Evolutionary conservation across 1,140 invertebrate genomes (phyloP).

Genomic region (Hetaerina americana): DNA sequence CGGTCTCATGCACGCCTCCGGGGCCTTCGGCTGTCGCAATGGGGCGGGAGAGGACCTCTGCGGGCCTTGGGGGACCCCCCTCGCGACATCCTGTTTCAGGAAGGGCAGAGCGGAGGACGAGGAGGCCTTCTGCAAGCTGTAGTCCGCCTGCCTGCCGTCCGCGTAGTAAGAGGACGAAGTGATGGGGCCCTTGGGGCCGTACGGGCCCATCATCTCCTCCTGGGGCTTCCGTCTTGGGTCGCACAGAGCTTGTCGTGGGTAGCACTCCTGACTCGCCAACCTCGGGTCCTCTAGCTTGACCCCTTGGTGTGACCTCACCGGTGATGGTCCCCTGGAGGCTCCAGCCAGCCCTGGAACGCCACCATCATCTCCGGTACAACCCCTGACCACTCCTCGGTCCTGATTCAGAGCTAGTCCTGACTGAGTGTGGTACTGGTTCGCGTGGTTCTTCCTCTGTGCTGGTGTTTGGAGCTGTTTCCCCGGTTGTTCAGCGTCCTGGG

Average conservation of each 20-base stretch:
- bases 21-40: background rate
- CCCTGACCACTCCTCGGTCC: too few species aligned
- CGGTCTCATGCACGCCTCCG: background rate
- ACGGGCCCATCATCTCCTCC: background rate
- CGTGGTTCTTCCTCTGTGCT: too few species aligned
- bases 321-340: too few species aligned
- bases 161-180: background rate
- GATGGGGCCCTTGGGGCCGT: background rate
- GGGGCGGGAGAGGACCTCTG: too few species aligned
- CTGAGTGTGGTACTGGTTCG: too few species aligned
- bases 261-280: background rate
- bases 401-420: too few species aligned
- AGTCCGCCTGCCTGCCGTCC: background rate
- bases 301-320: too few species aligned
- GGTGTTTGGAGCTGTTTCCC: too few species aligned
- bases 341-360: too few species aligned
- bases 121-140: background rate
- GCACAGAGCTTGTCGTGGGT: too few species aligned
- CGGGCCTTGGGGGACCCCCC: background rate
- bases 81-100: background rate
- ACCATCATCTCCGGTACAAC: too few species aligned
- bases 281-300: background rate
- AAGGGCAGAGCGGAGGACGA: background rate
- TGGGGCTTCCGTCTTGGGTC: background rate
- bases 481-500: background rate